Evolutionary conservation across 2,888 invertebrate genomes (phyloP), one percentile per base, ranked within the genome.

Genomic region (Stegana nigrithorax): DNA sequence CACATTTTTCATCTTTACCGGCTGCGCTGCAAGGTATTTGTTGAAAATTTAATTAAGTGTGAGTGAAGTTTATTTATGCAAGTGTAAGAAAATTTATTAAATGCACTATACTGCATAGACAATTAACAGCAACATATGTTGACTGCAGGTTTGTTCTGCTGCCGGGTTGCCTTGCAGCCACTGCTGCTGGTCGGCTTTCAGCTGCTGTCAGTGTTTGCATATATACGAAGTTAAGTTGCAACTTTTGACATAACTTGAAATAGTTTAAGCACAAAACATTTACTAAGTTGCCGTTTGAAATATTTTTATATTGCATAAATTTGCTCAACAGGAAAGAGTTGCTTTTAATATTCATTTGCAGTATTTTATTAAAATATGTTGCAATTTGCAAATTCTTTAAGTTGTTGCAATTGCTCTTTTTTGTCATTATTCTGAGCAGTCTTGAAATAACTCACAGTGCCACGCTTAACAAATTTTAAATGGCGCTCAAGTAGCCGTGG

Each of bases 11-110:
- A n/a, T n/a, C n/a, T 39, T 39, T 39, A 17, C 17, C 17, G 14
- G 5, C n/a, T 39, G 39, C 2, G 39, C 39, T n/a, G 14, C 3
- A 39, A 39, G 39, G n/a, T 39, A n/a, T 32, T 55, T 53, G 17
- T 32, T 32, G 32, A 21, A 17, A 55, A 32, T 55, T 55, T 55
- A 55, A 55, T 55, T 55, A 55, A 55, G 53, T 55, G 50, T 51
- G 27, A 12, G 21, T 55, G 21, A 55, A 55, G 53, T 55, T 55
- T 55, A 55, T 55, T 55, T 36, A 12, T 23, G 23, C 21, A 47
- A 19, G 47, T 17, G 27, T 27, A 27, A 51, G 51, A 27, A 39
- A 23, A 27, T 51, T 14, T 47, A 25, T 23, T 8, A 23, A 47
- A 47, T 47, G 25, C 25, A 39, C 17, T 39, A 17, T 39, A 39